Conservation (phyloP, 2,113 vertebrate genomes). For the Lophochroa leadbeateri region DNA sequence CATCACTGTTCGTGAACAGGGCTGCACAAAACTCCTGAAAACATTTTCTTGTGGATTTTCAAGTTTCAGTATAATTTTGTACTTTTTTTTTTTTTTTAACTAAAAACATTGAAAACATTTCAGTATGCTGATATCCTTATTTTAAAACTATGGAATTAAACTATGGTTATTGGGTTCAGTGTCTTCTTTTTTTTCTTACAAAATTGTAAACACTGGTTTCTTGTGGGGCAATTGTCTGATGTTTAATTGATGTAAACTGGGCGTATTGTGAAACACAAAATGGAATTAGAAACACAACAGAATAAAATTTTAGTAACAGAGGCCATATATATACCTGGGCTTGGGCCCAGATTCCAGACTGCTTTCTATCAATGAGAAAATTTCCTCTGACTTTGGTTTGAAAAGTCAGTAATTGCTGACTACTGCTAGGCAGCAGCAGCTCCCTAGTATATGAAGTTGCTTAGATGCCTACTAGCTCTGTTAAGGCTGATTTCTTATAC, state of each 20-base stretch:
- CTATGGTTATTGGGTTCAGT: background rate
- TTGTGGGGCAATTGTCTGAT: background rate
- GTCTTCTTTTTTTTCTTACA: background rate
- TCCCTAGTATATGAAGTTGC: accelerated
- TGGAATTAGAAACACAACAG: background rate
- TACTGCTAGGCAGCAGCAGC: background rate
- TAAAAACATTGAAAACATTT: conserved; percentile 11
- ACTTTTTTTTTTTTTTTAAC: background rate
- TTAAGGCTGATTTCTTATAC: background rate
- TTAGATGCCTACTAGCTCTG: background rate
- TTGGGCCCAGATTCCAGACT: background rate
- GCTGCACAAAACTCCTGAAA: background rate
- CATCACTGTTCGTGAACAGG: background rate
- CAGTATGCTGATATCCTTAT: background rate
- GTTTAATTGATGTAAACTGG: background rate
- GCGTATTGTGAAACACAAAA: background rate
- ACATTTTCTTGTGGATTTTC: background rate
- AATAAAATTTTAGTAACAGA: background rate
- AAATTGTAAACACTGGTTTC: background rate
- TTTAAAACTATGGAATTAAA: background rate
- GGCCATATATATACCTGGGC: background rate
- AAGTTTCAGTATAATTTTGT: background rate
- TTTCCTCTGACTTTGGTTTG: background rate
- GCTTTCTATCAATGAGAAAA: background rate
- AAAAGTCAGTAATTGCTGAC: background rate